Base-by-base conservation (phyloP, 1,140 invertebrate species). In the Drosophila biarmipes region DNA sequence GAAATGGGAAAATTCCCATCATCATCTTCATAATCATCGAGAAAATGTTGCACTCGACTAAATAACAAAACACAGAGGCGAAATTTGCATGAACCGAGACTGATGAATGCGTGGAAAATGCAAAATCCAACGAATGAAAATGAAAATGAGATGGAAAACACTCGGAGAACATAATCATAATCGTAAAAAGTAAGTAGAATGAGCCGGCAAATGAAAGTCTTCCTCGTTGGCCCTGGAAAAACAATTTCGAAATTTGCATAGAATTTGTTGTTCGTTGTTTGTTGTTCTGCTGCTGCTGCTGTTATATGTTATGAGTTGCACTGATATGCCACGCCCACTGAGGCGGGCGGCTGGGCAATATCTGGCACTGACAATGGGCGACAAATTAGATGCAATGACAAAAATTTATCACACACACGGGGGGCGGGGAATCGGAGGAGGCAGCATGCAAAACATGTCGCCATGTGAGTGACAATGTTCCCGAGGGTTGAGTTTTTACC, bases 321-420 rank as follows among this genome's bases (percentile, higher is more conserved):
- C 49, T 82, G 79, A 78, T 78, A 81, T 63, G 76, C 56, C 59
- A 59, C 61, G 74, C 74, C 76, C 67, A 43, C 48, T 10, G 31
- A 24, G 24, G 24, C 2, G 27, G n/a, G 27, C n/a, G 24, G n/a
- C n/a, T n/a, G n/a, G 35, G 19, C 38, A 51, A 21, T 29, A 55
- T 57, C 66, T 84, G 80, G 40, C 45, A 21, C 81, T 77, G 81
- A 85, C 81, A 85, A 86, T 86, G 81, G 82, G 78, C 81, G 78
- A 86, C 81, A 86, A 80, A 86, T 86, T 80, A 81, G 67, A 86
- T 81, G 81, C 82, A 78, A 84, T 68, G 56, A 52, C 51, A 77
- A 81, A 75, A 67, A 78, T 82, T 63, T 82, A 82, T 82, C 75
- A 71, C 51, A 68, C 27, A 29, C 31, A 63, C 4, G 17, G 17